These are phyloP conservation scores for Corticium candelabrum DNA, from an alignment of 37 sponge, comb jelly and placozoan species.

Conservation along the genomic window DNA sequence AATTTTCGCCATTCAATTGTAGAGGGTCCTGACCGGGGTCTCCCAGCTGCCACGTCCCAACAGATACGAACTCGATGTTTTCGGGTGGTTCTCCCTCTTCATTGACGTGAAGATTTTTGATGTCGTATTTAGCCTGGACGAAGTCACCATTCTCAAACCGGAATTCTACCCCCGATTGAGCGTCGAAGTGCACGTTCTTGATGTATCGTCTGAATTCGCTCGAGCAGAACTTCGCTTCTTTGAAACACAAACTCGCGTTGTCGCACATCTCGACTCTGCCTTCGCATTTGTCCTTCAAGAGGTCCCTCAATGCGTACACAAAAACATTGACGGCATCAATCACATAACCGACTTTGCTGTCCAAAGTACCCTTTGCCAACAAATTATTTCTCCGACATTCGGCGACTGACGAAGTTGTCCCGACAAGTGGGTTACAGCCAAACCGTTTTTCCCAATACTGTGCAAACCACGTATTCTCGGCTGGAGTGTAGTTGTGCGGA, in stretches of 20 bases:
- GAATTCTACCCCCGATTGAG: slow-evolving; percentile 25
- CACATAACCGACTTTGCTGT: slow-evolving; percentile 43
- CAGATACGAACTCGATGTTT: slow-evolving; percentile 3
- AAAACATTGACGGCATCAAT: slow-evolving; percentile 75
- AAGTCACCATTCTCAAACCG: slow-evolving; percentile 48
- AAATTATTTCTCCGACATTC: no score
- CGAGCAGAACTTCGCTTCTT: background rate
- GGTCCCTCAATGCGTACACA: slow-evolving; percentile 57
- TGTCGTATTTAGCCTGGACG: slow-evolving; percentile 25
- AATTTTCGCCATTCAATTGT: no score
- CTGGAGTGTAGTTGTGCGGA: slow-evolving; percentile 26
- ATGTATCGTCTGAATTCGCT: slow-evolving; percentile 12
- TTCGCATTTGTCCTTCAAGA: slow-evolving; percentile 44
- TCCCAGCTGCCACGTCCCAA: slow-evolving; percentile 19
- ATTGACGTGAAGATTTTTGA: slow-evolving; percentile 24
- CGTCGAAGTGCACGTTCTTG: slow-evolving; percentile 27
- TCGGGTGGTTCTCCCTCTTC: background rate
- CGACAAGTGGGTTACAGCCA: no score
- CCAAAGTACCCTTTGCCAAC: slow-evolving; percentile 28
- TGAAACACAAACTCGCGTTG: background rate
- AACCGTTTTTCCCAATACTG: slow-evolving; percentile 57
- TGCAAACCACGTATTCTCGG: slow-evolving; percentile 58
- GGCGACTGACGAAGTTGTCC: no score
- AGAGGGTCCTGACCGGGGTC: no score
- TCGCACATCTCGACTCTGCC: background rate